Evolutionary conservation across 2,888 invertebrate species (phyloP), one percentile per base, ranked within the genome.

Genomic region (Andrena marginata): DNA sequence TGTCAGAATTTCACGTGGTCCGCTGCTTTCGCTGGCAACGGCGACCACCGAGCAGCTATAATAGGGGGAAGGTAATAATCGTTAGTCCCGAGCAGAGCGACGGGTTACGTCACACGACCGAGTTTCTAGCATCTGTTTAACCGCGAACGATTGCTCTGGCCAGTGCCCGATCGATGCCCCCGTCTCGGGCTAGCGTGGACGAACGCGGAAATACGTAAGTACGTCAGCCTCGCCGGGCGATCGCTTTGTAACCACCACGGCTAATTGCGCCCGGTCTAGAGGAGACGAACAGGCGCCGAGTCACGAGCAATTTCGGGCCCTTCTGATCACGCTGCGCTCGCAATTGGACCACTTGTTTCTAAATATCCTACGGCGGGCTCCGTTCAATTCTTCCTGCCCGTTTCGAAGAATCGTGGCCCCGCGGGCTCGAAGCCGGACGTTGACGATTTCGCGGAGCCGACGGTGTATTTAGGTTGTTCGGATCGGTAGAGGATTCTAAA

Each of bases 1-100:
- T 77, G 81, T 80, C 73, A 62, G 68, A 85, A 86, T 88, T 86
- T 89, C 84, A 80, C 89, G 84, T 67, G 83, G 77, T 83, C 86
- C 64, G 70, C 75, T 70, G 86, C 82, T 87, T 85, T 87, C 84
- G 85, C 87, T 70, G 78, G 62, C 80, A 51, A 68, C 74, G 16
- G 35, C 54, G 54, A 71, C 56, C 29, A 68, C 64, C 67, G 63
- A 26, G 68, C 59, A 29, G 51, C 65, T 59, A 33, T 48, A 60
- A 35, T n/a, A n/a, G 20, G 73, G 54, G 62, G 75, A 72, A 81
- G 65, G 71, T 75, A 85, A 84, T 83, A 80, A 88, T 84, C 80
- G 87, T 85, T 85, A 68, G 80, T 77, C 79, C 68, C 84, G 81
- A 63, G 80, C 76, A 74, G 72, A 76, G 56, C 75, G 71, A 73